Evolutionary conservation across 2,113 vertebrate genomes (phyloP), one percentile per base, ranked within the genome.

Genomic region (Sialia sialis): DNA sequence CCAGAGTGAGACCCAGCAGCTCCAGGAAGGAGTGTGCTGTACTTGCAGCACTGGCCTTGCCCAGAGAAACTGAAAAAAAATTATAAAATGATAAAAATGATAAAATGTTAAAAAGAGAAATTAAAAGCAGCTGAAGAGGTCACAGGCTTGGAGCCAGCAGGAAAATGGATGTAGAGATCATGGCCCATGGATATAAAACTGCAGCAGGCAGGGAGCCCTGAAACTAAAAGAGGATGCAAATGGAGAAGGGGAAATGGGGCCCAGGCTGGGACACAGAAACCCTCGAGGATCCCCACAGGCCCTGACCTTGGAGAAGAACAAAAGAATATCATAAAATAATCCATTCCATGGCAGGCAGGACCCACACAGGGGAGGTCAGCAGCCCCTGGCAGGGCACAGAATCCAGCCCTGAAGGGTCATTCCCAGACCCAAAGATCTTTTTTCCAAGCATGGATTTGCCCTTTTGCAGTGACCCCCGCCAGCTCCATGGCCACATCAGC

Each of bases 201-300:
- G 36, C 67, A 54, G 80, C 0, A 0, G 51, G 38, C 49, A 54
- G 44, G 39, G 72, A 69, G 29, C 34, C 10, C 55, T 3, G 5
- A 34, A 89, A 58, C 2, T 4, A 1, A 17, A 87, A 62, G 82
- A 89, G 63, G 23, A 64, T 60, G n/a, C 52, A 34, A 58, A 14
- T 16, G 16, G 36, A 25, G 15, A 54, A 56, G 68, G 27, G 25
- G 81, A 91, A 91, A 39, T 9, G 25, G 22, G 8, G 2, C 34
- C 0, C 0, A 2, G 17, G 10, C 15, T 56, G 38, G 59, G 51
- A 43, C 12, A 54, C 11, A 51, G 60, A 73, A 63, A 34, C 7
- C 32, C 29, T 34, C 0, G 0, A 44, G n/a, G 43, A 70, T 8
- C 6, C 36, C 39, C 26, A 3, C 0, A 0, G 8, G 10, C 56